These are phyloP conservation scores for Aeoliscus strigatus DNA, from an alignment of 2,797 vertebrate species.

Conservation along the genomic window DNA sequence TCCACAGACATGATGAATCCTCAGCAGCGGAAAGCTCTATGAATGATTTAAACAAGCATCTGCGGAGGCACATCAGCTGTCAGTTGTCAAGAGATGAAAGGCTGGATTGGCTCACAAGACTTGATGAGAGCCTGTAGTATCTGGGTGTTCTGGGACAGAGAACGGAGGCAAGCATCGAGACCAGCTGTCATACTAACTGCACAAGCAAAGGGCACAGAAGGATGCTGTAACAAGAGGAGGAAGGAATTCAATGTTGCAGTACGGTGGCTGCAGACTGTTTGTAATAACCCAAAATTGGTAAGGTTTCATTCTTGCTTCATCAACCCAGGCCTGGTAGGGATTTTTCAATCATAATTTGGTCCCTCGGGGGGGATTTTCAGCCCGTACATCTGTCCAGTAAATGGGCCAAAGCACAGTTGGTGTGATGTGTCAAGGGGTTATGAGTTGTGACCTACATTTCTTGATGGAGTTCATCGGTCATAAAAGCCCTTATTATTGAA, in stretches of 20 bases:
- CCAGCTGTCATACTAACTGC: conserved; percentile 68
- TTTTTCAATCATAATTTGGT: too few relatives aligned
- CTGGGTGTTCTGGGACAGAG: conserved; percentile 49
- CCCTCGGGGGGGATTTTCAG: too few relatives aligned
- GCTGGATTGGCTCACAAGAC: conserved; percentile 49
- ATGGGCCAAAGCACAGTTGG: too few relatives aligned
- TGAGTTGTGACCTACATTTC: too few relatives aligned
- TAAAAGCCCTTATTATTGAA: too few relatives aligned
- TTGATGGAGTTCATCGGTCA: too few relatives aligned
- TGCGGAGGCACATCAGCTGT: conserved; percentile 60
- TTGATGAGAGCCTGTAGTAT: conserved; percentile 48
- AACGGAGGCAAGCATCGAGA: conserved; percentile 50
- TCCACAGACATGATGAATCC: conserved; percentile 41
- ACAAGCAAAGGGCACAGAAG: conserved; percentile 37
- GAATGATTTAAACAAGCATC: conserved; percentile 73
- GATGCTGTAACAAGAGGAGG: conserved; percentile 50
- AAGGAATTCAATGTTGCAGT: conserved; percentile 41
- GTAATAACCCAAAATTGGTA: conserved; percentile 41
- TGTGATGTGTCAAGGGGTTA: too few relatives aligned
- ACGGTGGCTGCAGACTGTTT: too few relatives aligned
- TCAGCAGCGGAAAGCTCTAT: conserved; percentile 46
- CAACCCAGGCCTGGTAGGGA: too few relatives aligned
- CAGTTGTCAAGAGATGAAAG: conserved; percentile 71
- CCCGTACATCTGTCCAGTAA: too few relatives aligned
- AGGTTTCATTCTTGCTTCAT: conserved; percentile 34